These are phyloP conservation scores for Chrysemys picta DNA, from an alignment of 2,113 vertebrate species.

Conservation along the genomic window DNA sequence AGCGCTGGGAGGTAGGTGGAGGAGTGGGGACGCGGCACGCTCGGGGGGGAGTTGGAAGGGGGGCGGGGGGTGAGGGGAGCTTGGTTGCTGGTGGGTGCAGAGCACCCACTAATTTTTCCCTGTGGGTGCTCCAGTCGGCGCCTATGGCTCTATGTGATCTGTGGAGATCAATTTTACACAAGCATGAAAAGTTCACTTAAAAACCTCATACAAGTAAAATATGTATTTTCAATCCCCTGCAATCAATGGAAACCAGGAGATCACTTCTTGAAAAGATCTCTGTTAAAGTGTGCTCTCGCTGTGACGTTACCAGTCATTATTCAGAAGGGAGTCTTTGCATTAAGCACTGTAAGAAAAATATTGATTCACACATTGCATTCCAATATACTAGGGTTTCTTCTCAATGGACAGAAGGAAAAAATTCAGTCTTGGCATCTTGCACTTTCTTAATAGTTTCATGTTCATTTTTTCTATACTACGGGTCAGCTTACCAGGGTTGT, in stretches of 20 bases:
- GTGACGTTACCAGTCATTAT: not conserved
- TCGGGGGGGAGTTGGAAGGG: too few species aligned
- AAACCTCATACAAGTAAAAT: not conserved
- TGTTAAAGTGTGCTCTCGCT: not conserved
- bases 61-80: too few species aligned
- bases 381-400: not conserved
- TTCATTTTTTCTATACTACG: not conserved
- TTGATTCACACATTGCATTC: not conserved
- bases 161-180: not conserved
- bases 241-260: rapidly evolving
- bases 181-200: not conserved
- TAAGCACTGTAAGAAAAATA: rapidly evolving
- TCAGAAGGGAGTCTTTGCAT: not conserved
- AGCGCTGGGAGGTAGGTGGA: too few species aligned
- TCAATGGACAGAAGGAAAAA: not conserved
- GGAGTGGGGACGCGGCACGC: too few species aligned
- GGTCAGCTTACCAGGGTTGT: conserved; percentile 75
- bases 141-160: not conserved
- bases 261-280: not conserved
- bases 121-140: too few species aligned
- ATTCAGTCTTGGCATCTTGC: not conserved
- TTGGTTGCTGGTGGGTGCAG: too few species aligned
- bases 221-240: not conserved
- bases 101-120: too few species aligned
- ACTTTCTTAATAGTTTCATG: not conserved